These are phyloP conservation scores for Ceratothoa steindachneri DNA, from an alignment of 2,888 invertebrate genomes.

Conservation along the genomic window DNA sequence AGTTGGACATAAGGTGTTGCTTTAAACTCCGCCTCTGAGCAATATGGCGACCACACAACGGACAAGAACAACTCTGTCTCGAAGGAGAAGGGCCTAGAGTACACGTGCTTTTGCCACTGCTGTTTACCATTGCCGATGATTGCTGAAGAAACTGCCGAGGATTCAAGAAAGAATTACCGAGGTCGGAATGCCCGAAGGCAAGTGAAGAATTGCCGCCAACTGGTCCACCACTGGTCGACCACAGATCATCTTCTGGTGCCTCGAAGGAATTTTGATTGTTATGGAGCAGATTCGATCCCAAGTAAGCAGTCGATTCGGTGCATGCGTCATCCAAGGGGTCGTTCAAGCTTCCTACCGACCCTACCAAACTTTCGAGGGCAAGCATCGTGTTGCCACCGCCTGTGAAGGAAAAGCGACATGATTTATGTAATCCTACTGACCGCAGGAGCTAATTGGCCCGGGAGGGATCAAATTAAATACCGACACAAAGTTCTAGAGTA, in stretches of 20 bases:
- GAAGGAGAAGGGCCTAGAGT: constrained; percentile 26
- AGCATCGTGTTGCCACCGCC: constrained; percentile 42
- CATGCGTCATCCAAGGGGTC: background rate
- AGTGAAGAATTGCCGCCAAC: background rate
- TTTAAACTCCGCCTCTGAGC: constrained; percentile 45
- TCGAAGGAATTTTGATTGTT: constrained; percentile 1
- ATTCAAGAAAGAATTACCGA: background rate
- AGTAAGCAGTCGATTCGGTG: background rate
- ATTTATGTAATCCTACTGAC: too few relatives aligned
- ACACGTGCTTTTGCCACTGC: background rate
- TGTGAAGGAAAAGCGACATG: constrained; percentile 9
- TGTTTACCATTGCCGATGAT: background rate
- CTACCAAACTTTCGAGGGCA: constrained; percentile 44
- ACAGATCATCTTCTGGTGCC: background rate
- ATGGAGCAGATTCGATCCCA: background rate
- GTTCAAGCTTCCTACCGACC: constrained; percentile 24
- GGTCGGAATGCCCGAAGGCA: background rate
- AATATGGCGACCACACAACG: constrained; percentile 43
- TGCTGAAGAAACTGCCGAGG: background rate
- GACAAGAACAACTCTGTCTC: constrained; percentile 42
- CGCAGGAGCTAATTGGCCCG: too few relatives aligned
- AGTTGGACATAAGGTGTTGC: constrained; percentile 46
- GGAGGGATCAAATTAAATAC: too few relatives aligned
- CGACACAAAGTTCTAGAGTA: too few relatives aligned
- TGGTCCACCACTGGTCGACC: background rate